Evolutionary conservation across 2,888 invertebrate genomes (phyloP).

Genomic region (Miltochrista miniata): DNA sequence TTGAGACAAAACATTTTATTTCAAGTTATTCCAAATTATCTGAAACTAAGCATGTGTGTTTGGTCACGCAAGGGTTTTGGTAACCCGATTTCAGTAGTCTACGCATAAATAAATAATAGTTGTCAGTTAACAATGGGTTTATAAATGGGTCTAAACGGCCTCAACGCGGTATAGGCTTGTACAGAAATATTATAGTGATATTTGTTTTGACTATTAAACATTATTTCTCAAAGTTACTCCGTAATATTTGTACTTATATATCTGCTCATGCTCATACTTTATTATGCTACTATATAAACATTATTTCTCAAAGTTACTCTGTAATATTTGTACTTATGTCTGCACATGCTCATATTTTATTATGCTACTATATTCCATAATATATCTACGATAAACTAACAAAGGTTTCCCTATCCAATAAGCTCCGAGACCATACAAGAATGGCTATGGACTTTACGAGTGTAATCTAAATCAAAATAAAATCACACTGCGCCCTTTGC

Average conservation of each 20-base stretch:
- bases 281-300: too few relatives aligned
- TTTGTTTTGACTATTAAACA: too few relatives aligned
- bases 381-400: neutral
- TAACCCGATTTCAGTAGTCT: neutral
- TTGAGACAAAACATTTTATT: too few relatives aligned
- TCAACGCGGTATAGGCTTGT: too few relatives aligned
- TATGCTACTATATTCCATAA: neutral
- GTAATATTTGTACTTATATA: too few relatives aligned
- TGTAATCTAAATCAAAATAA: conserved; percentile 57
- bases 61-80: neutral
- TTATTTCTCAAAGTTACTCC: too few relatives aligned
- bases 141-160: neutral
- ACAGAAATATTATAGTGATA: too few relatives aligned
- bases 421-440: conserved; percentile 12
- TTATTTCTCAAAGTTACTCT: too few relatives aligned
- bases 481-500: conserved; percentile 48
- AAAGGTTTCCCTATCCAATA: conserved; percentile 1
- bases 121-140: neutral
- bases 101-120: neutral
- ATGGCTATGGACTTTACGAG: conserved; percentile 30
- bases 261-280: too few relatives aligned
- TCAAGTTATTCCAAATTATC: conserved; percentile 11
- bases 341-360: too few relatives aligned
- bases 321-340: too few relatives aligned
- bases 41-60: conserved; percentile 3